phyloP scores from a whole-genome alignment of 2,797 vertebrate species.

The Thunnus albacares region DNA sequence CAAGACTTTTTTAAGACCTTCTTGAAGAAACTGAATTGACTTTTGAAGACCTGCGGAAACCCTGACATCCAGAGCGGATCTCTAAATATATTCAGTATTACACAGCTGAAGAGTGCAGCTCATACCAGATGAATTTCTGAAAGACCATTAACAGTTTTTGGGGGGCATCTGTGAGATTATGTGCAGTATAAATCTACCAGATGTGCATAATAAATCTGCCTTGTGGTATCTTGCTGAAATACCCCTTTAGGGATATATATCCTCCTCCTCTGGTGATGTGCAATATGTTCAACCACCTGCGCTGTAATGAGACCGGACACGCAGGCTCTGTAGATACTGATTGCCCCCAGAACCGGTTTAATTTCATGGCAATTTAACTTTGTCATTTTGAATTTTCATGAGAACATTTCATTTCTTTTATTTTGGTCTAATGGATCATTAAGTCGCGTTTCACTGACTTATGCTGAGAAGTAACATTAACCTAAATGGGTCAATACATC shows the following conservation, averaged over 20 bases:
- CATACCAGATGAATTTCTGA: background rate
- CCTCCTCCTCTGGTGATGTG: constrained; percentile 23
- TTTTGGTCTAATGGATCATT: constrained; percentile 13
- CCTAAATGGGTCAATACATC: constrained; percentile 12
- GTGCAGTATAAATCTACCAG: constrained; percentile 46
- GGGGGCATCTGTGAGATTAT: constrained; percentile 29
- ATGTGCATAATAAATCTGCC: constrained; percentile 61
- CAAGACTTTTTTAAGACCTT: too few relatives aligned
- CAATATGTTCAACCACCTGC: constrained; percentile 57
- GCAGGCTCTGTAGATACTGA: background rate
- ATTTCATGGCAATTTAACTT: constrained; percentile 34
- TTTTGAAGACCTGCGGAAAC: too few relatives aligned
- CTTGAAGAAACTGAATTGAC: too few relatives aligned
- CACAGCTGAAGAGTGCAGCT: background rate
- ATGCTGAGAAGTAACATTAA: background rate
- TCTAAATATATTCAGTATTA: background rate
- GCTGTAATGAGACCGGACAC: background rate
- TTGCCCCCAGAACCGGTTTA: constrained; percentile 3
- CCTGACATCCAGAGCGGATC: too few relatives aligned
- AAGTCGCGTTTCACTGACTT: background rate
- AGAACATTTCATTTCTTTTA: background rate
- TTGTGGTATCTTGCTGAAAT: constrained; percentile 51
- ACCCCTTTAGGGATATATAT: constrained; percentile 33
- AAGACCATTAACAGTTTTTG: constrained; percentile 18
- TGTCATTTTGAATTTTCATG: background rate